Conservation (phyloP, 2,113 vertebrate genomes). For the Tupaia tana region DNA sequence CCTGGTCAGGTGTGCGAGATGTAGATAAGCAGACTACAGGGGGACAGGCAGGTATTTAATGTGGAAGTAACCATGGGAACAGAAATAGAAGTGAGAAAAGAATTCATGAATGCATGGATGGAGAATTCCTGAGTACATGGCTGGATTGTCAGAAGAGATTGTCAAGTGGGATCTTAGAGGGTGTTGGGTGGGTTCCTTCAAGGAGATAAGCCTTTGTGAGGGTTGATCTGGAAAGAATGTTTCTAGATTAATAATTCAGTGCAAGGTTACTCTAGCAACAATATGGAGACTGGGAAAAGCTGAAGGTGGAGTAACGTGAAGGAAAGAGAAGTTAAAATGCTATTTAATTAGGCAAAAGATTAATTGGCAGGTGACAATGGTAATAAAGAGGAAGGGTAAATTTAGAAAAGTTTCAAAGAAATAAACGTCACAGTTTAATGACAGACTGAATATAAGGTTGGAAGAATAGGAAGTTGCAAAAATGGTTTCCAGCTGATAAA, state of each 20-base stretch:
- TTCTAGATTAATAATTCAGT: not conserved
- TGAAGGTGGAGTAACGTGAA: no score
- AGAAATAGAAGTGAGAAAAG: not conserved
- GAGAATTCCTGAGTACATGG: not conserved
- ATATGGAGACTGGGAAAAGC: not conserved
- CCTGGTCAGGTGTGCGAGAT: slow-evolving; percentile 27
- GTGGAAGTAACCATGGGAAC: slow-evolving; percentile 43
- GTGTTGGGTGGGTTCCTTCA: not conserved
- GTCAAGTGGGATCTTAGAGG: not conserved
- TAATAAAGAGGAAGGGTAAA: not conserved
- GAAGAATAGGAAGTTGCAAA: not conserved
- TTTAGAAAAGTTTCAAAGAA: slow-evolving; percentile 8
- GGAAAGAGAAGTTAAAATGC: not conserved
- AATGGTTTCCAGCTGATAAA: not conserved
- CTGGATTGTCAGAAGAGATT: not conserved
- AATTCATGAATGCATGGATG: not conserved
- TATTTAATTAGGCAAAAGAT: not conserved
- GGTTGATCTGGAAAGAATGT: not conserved
- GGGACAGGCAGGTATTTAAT: not conserved
- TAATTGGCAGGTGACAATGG: not conserved
- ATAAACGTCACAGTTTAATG: not conserved
- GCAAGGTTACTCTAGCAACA: not conserved
- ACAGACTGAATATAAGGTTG: not conserved
- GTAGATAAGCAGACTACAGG: slow-evolving; percentile 24
- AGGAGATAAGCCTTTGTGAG: not conserved